Conservation (phyloP, 2,888 invertebrate species). For the Halictus quadricinctus region DNA sequence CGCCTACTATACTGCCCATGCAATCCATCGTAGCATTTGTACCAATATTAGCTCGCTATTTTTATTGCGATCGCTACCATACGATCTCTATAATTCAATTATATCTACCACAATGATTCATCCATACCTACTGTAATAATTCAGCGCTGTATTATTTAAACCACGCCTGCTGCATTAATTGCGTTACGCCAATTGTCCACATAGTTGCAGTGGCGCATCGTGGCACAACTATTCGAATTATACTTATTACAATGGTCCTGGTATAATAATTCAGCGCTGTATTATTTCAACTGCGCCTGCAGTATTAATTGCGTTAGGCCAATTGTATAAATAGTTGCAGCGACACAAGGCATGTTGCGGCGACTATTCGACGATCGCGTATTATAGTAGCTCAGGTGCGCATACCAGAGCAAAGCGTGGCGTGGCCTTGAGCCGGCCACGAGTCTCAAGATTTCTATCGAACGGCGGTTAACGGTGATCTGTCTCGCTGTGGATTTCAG, state of each 20-base stretch:
- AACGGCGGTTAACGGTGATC: constrained; percentile 11
- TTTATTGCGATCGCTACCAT: neutral
- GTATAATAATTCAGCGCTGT: neutral
- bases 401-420: constrained; percentile 2
- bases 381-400: neutral
- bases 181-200: neutral
- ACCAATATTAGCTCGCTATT: neutral
- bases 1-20: neutral
- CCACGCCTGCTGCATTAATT: neutral
- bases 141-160: neutral
- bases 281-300: neutral
- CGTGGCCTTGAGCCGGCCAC: neutral
- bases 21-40: neutral
- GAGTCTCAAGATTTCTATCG: neutral
- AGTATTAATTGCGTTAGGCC: neutral
- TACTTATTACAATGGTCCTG: neutral
- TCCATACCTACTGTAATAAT: neutral
- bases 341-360: neutral
- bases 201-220: neutral
- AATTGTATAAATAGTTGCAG: neutral
- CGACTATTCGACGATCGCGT: neutral
- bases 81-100: neutral
- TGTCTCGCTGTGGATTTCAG: constrained; percentile 62
- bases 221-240: neutral
- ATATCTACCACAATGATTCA: neutral